Percentiles rank a stretch among this genome's conserved stretches.
Conservation (phyloP, 2,113 vertebrate species). For the Eidolon helvum region DNA sequence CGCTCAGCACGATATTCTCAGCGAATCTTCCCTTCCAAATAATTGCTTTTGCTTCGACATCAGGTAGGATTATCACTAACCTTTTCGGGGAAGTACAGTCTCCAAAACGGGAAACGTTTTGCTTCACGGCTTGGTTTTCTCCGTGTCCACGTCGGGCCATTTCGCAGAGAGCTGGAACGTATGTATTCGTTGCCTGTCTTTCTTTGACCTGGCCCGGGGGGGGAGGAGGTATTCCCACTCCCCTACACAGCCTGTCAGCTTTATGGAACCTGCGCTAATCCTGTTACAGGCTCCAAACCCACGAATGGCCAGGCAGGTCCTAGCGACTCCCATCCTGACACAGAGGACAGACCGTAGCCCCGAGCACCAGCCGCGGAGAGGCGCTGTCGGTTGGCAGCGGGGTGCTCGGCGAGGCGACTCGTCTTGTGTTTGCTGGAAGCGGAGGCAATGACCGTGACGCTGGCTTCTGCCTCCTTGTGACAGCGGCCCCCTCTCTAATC, state of each 20-base stretch:
- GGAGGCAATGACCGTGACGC: not conserved
- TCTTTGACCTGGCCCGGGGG: slow-evolving; percentile 1
- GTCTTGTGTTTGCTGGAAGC: not conserved
- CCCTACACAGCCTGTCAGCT: slow-evolving; percentile 62
- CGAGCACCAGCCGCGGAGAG: not conserved
- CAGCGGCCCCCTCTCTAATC: not conserved
- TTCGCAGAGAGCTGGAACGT: not conserved
- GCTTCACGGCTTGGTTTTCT: not conserved
- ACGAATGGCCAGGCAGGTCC: slow-evolving; percentile 32
- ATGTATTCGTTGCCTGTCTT: slow-evolving; percentile 32
- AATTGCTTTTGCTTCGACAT: not conserved
- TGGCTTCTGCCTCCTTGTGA: not conserved
- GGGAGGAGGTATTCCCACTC: slow-evolving; percentile 70
- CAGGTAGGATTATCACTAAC: not conserved
- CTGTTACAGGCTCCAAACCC: slow-evolving; percentile 69
- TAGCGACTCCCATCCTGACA: slow-evolving; percentile 41
- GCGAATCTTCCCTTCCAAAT: not conserved
- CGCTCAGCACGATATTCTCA: too few relatives aligned
- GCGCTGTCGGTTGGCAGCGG: not conserved
- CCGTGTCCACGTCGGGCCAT: not conserved
- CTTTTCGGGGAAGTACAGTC: not conserved
- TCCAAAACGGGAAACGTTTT: not conserved
- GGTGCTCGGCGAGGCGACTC: not conserved
- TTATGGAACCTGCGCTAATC: slow-evolving; percentile 77
- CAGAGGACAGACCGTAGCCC: not conserved